Percentiles rank a stretch among this genome's conserved stretches.
phyloP scores from a whole-genome alignment of 2,888 invertebrate species.

The Mythimna albipuncta region DNA sequence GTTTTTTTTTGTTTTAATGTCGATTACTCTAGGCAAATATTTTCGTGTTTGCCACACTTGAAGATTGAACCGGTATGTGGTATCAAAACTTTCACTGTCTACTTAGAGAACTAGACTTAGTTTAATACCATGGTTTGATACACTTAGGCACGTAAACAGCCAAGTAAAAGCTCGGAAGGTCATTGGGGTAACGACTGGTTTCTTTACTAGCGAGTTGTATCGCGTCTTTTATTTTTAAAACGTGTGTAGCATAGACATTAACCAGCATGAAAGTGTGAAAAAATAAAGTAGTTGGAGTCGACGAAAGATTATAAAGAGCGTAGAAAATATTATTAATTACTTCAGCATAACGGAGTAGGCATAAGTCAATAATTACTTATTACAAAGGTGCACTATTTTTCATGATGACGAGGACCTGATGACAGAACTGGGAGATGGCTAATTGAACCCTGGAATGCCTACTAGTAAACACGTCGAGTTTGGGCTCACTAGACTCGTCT shows the following conservation, averaged over 20 bases:
- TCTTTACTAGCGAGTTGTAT: not conserved
- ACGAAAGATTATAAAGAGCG: not conserved
- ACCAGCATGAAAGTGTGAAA: slow-evolving; percentile 22
- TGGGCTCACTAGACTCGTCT: too few species aligned
- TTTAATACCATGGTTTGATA: slow-evolving; percentile 49
- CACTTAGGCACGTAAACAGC: slow-evolving; percentile 35
- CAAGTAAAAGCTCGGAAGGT: slow-evolving; percentile 43
- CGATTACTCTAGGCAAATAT: slow-evolving; percentile 9
- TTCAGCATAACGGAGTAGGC: too few species aligned
- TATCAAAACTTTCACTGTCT: slow-evolving; percentile 46
- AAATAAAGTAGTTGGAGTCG: slow-evolving; percentile 1
- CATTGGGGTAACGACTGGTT: slow-evolving; percentile 38
- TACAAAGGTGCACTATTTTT: too few species aligned
- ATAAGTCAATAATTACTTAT: too few species aligned
- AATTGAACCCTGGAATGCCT: too few species aligned
- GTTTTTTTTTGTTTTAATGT: too few species aligned
- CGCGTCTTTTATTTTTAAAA: slow-evolving; percentile 25
- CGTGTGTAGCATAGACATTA: slow-evolving; percentile 9
- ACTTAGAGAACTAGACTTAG: slow-evolving; percentile 23
- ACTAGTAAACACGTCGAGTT: too few species aligned
- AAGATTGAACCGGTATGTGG: slow-evolving; percentile 39
- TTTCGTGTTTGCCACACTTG: slow-evolving; percentile 17
- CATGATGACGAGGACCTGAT: too few species aligned
- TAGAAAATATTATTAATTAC: not conserved
- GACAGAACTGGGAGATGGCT: too few species aligned